Percentiles rank a stretch among this genome's conserved stretches.
phyloP scores from a whole-genome alignment of 2,888 invertebrate genomes.

The Heliothis peltigera region DNA sequence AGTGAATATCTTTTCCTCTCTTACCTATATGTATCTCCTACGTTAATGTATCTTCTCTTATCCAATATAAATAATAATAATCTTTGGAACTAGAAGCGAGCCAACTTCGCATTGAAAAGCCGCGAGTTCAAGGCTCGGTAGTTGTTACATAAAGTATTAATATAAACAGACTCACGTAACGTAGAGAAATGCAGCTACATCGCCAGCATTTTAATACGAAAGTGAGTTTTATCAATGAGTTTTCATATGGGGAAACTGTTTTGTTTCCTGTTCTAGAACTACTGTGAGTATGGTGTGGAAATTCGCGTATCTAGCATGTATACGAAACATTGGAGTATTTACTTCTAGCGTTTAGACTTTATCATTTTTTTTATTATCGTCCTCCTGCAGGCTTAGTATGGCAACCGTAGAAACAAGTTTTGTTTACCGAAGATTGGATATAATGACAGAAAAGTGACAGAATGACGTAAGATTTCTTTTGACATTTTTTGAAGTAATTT shows the following conservation, averaged over 20 bases:
- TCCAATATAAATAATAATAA: not conserved
- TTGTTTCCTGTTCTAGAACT: not conserved
- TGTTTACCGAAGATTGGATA: too few species aligned
- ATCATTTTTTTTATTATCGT: too few species aligned
- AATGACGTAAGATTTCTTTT: too few species aligned
- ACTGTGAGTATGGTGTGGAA: not conserved
- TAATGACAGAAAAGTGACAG: too few species aligned
- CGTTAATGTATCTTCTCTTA: not conserved
- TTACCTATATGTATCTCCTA: too few species aligned
- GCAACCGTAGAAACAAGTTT: too few species aligned
- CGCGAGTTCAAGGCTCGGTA: conserved; percentile 66
- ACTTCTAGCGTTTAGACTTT: too few species aligned
- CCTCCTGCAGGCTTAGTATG: too few species aligned
- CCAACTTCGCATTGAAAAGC: conserved; percentile 38
- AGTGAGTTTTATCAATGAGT: conserved; percentile 14
- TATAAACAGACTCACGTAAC: conserved; percentile 51
- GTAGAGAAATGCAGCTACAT: conserved; percentile 44
- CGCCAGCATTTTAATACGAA: conserved; percentile 15
- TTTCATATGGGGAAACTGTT: not conserved
- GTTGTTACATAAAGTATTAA: conserved; percentile 51
- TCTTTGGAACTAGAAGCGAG: conserved; percentile 23
- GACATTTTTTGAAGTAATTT: too few species aligned
- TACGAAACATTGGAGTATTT: too few species aligned
- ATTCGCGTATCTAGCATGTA: too few species aligned
- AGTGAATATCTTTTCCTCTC: too few species aligned